Evolutionary conservation across 2,113 vertebrate species (phyloP).

Genomic region (Sphaerodactylus townsendi): DNA sequence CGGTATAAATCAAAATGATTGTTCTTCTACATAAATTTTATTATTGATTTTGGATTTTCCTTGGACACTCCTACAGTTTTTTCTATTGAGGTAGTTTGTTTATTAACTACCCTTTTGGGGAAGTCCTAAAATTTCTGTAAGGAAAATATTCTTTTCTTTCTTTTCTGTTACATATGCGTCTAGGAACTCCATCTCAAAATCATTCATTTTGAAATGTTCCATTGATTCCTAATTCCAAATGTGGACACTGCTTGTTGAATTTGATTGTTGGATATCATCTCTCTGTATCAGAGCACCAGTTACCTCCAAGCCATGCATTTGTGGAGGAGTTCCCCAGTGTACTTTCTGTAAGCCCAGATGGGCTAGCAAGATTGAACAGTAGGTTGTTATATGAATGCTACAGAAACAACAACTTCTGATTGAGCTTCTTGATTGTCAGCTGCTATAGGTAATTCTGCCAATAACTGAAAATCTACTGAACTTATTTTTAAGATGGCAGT

Average conservation of each 20-base stretch:
- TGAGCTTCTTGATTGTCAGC: too few species aligned
- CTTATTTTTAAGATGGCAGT: neutral
- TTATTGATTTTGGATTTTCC: constrained; percentile 45
- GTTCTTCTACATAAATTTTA: constrained; percentile 40
- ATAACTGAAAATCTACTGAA: neutral
- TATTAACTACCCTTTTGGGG: neutral
- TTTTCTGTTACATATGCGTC: neutral
- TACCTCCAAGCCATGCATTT: neutral
- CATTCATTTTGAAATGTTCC: neutral
- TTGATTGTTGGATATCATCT: neutral
- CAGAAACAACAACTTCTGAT: neutral
- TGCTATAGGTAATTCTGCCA: neutral
- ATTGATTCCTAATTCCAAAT: neutral
- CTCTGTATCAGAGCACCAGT: neutral
- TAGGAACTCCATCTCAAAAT: neutral
- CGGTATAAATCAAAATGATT: too few species aligned
- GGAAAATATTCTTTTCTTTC: neutral
- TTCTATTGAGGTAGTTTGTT: neutral
- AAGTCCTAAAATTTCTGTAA: neutral
- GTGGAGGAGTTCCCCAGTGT: neutral
- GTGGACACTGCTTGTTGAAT: neutral
- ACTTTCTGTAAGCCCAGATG: neutral
- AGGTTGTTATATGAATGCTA: neutral
- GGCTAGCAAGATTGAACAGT: neutral
- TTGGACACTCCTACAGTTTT: neutral